Base-by-base conservation (phyloP, 2,888 invertebrate species). In the Chrysodeixis includens region DNA sequence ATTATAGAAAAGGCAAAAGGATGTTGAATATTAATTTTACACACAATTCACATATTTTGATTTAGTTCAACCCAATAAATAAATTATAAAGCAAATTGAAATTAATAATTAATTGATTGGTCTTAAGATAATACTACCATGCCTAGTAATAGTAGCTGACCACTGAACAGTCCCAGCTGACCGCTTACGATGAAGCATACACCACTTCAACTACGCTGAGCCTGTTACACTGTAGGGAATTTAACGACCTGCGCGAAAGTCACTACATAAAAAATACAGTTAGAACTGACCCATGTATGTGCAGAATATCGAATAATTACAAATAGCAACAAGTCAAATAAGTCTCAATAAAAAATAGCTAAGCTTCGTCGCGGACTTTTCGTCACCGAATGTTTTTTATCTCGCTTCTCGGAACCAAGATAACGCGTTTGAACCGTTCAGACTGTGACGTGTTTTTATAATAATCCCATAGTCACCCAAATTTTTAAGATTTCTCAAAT, bases 351-450 rank as follows among this genome's bases (percentile, higher is more conserved):
- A 78, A 84, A 86, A 71, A 62, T 82, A 68, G 71, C 74, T 78
- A 68, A 63, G 73, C 70, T 81, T 77, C 62, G 79, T 79, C 72
- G 83, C 79, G 76, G 69, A 81, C 70, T 80, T 87, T 86, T 88
- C 83, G 83, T 86, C 86, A 82, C 79, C 60, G 69, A 66, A 62
- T 83, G 84, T 86, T 89, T 89, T 90, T 85, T 85, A 82, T 83
- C 82, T 64, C 66, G 62, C 22, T 92, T 92, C 92, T 88, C 65
- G 66, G 90, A 91, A 91, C 71, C 66, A 62, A 80, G 90, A 91
- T 90, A 90, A 90, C 84, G 78, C 85, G 73, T 69, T 79, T 79
- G 75, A 73, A 79, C 66, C 74, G 77, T 76, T 78, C 70, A 81
- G 81, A 72, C 80, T 86, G 70, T 84, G 87, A 85, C 85, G 82